Evolutionary conservation across 2,113 vertebrate genomes (phyloP).

Genomic region (Thalassarche chlororhynchos): DNA sequence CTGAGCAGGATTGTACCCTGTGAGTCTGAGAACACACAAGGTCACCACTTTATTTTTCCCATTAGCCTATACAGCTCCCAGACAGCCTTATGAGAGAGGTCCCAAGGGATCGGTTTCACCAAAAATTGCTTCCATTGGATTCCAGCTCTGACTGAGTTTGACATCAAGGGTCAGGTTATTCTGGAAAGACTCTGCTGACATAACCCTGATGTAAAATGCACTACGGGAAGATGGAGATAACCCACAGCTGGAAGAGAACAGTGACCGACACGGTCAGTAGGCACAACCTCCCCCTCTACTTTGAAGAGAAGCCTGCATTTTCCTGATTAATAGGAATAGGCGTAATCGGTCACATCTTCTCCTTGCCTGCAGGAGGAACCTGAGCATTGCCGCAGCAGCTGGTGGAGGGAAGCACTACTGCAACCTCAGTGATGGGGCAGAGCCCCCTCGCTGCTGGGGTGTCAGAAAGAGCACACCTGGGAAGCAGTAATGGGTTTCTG

Average conservation of each 20-base stretch:
- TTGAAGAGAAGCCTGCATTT: not conserved
- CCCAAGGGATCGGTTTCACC: not conserved
- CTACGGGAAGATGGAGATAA: not conserved
- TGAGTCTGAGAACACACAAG: not conserved
- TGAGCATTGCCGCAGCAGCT: not conserved
- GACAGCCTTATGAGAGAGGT: not conserved
- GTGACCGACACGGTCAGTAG: accelerated
- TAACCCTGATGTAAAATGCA: not conserved
- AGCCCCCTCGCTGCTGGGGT: not conserved
- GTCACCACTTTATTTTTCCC: not conserved
- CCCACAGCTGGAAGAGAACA: not conserved
- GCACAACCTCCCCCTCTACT: not conserved
- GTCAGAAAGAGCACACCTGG: not conserved
- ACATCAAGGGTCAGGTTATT: not conserved
- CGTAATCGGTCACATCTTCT: not conserved
- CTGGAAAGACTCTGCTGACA: not conserved
- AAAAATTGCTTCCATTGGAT: not conserved
- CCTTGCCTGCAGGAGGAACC: not conserved
- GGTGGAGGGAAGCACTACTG: not conserved
- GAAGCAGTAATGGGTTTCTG: not conserved
- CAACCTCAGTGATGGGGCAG: not conserved
- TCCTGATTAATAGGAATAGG: not conserved
- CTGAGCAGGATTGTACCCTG: not conserved
- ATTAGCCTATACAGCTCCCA: not conserved
- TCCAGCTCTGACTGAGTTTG: not conserved